Evolutionary conservation across 2,888 invertebrate genomes (phyloP).

Genomic region (Shargacucullia verbasci): DNA sequence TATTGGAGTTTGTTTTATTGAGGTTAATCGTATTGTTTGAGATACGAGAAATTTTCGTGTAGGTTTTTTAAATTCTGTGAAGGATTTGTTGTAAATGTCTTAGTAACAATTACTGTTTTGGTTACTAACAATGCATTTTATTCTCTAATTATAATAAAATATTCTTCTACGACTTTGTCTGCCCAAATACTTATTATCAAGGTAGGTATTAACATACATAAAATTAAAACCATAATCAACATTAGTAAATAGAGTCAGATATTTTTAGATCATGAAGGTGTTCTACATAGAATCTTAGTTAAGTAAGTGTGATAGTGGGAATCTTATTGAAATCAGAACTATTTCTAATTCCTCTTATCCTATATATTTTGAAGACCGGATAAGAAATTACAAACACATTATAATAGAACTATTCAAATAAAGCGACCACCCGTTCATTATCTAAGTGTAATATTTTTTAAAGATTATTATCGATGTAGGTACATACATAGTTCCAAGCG

Average conservation of each 20-base stretch:
- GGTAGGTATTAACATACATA: too few species aligned
- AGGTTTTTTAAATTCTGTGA: background rate
- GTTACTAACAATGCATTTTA: too few species aligned
- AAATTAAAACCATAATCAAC: too few species aligned
- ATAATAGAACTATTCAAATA: too few species aligned
- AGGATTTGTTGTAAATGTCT: slow-evolving; percentile 1
- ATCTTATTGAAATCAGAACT: background rate
- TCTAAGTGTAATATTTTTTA: background rate
- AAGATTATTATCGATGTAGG: slow-evolving; percentile 12
- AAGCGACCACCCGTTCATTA: too few species aligned
- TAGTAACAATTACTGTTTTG: too few species aligned
- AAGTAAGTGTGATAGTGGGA: background rate
- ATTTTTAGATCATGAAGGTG: slow-evolving; percentile 1
- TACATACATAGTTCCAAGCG: slow-evolving; percentile 46
- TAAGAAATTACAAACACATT: too few species aligned
- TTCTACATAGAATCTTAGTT: background rate
- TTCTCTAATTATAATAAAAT: too few species aligned
- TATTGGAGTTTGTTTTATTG: slow-evolving; percentile 30
- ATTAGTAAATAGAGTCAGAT: slow-evolving; percentile 3
- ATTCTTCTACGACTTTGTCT: too few species aligned
- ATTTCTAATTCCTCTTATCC: background rate
- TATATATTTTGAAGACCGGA: background rate
- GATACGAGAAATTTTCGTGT: slow-evolving; percentile 9
- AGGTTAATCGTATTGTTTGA: slow-evolving; percentile 4
- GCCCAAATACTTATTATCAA: too few species aligned